Evolutionary conservation across 2,888 invertebrate genomes (phyloP).

Genomic region (Scelioninae gen. 1): DNA sequence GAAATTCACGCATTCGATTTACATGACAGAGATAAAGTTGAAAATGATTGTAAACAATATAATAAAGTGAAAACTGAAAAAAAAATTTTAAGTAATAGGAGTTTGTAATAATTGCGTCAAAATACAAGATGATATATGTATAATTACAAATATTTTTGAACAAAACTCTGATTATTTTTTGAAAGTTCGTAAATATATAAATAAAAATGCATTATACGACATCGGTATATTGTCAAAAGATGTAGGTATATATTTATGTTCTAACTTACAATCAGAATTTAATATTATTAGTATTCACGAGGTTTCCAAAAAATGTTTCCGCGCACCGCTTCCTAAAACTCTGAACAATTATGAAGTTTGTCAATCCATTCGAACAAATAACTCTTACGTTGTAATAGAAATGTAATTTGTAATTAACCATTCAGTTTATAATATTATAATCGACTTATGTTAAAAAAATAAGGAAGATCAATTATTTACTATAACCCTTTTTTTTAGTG

Average conservation of each 20-base stretch:
- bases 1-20: slow-evolving; percentile 7
- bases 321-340: slow-evolving; percentile 12
- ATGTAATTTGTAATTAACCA: too few relatives aligned
- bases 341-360: too few relatives aligned
- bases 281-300: too few relatives aligned
- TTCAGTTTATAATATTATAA: too few relatives aligned
- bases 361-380: too few relatives aligned
- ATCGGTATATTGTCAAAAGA: slow-evolving; percentile 22
- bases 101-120: slow-evolving; percentile 21
- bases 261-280: slow-evolving; percentile 1
- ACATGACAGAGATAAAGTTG: neutral
- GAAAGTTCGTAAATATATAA: slow-evolving; percentile 4
- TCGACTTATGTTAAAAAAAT: too few relatives aligned
- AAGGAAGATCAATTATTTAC: too few relatives aligned
- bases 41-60: slow-evolving; percentile 3
- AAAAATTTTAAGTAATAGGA: neutral
- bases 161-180: neutral
- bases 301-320: slow-evolving; percentile 11
- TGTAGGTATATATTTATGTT: slow-evolving; percentile 23
- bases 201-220: slow-evolving; percentile 20
- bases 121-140: slow-evolving; percentile 11
- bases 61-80: slow-evolving; percentile 1
- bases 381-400: too few relatives aligned
- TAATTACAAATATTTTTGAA: slow-evolving; percentile 20
- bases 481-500: too few relatives aligned